Conservation (phyloP, 1,140 invertebrate species). For the Danaus melanippus region DNA sequence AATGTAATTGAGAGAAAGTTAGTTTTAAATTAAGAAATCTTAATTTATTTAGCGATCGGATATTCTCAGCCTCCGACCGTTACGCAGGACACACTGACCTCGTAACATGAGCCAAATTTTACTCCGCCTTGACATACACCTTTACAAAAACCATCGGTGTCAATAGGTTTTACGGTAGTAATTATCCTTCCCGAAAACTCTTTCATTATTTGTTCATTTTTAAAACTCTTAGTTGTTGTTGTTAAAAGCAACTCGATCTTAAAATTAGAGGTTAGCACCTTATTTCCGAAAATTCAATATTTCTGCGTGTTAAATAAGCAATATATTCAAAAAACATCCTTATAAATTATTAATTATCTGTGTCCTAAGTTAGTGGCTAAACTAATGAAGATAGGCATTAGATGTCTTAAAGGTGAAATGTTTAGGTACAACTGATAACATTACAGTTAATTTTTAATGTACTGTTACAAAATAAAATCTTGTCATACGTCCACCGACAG, state of each 20-base stretch:
- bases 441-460: constrained; percentile 3
- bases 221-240: too few species aligned
- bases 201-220: too few species aligned
- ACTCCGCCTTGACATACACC: constrained; percentile 24
- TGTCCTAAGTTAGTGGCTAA: background rate
- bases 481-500: constrained; percentile 18
- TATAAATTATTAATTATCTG: too few species aligned
- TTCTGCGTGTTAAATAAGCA: too few species aligned
- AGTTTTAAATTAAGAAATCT: constrained; percentile 2
- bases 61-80: constrained; percentile 44
- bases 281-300: too few species aligned
- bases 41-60: constrained; percentile 4
- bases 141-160: constrained; percentile 22
- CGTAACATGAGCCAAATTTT: constrained; percentile 46
- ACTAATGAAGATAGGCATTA: background rate
- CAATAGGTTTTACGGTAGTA: constrained; percentile 17
- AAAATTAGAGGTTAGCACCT: too few species aligned
- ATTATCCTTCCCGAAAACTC: too few species aligned
- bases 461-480: constrained; percentile 10
- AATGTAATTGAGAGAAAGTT: background rate
- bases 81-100: constrained; percentile 53
- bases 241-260: too few species aligned
- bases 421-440: constrained; percentile 7
- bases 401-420: background rate
- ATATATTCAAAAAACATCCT: too few species aligned